Evolutionary conservation across 2,113 vertebrate genomes (phyloP), one percentile per base, ranked within the genome.

Genomic region (Odontesthes bonariensis): DNA sequence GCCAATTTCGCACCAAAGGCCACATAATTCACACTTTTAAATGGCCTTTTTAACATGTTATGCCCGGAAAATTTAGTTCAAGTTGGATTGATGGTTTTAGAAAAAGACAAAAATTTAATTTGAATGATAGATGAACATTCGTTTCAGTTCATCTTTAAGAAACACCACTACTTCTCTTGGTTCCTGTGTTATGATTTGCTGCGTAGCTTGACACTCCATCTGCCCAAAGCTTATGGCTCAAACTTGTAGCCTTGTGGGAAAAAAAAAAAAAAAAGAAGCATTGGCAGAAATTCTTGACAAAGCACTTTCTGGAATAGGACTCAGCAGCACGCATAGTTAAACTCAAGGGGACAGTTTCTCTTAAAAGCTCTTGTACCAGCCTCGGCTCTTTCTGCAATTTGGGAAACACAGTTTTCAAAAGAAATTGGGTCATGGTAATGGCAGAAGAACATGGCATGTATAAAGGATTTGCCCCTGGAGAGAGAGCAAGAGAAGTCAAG

Each of bases 331-430:
- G 75, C 88, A 90, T 54, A 89, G 77, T 85, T 83, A 90, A 91
- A 92, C 90, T 89, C 89, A 89, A 87, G 79, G 86, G 86, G 90
- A 89, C 89, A 80, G 87, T 85, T 89, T 85, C 76, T 82, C 86
- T 90, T 93, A 90, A 92, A 92, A 90, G 89, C 84, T 69, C 79
- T 76, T 79, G 65, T 74, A 81, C 81, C 51, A 68, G 86, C 75
- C 51, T 54, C 3, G n/a, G 60, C 73, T 85, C 75, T 77, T 84
- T 88, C 64, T 82, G 85, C 82, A 89, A 90, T 90, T 91, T 88
- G 75, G 81, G 69, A 89, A 85, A 81, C 69, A 69, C 64, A 54
- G 69, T 86, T 89, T 90, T 90, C 82, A 89, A 91, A 89, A 81
- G 86, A 80, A 92, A 92, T 83, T 87, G 84, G 89, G 90, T 91